Conservation (phyloP, 2,888 invertebrate species). For the Synanthedon vespiformis region DNA sequence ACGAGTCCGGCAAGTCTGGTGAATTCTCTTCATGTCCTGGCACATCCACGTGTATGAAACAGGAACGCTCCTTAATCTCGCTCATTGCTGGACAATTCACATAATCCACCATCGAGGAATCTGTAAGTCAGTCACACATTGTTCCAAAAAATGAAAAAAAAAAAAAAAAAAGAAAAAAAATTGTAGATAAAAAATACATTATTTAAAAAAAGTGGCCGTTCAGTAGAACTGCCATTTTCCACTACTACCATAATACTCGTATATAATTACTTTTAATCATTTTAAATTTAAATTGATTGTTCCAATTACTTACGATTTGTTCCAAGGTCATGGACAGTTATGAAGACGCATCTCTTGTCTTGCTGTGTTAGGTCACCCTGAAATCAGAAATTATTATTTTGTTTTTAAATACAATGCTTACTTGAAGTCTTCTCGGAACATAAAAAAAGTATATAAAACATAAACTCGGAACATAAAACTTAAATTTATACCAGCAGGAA, state of each 20-base stretch:
- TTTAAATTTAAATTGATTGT: neutral
- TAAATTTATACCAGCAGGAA: no score
- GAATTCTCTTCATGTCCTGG: slow-evolving; percentile 90
- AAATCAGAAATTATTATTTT: slow-evolving; percentile 18
- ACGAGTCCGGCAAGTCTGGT: slow-evolving; percentile 80
- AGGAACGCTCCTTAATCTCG: slow-evolving; percentile 85
- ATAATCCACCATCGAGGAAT: slow-evolving; percentile 85
- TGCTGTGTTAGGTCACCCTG: slow-evolving; percentile 86
- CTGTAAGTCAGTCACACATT: slow-evolving; percentile 43
- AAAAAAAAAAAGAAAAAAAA: no score
- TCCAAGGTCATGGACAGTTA: slow-evolving; percentile 91
- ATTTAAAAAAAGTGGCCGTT: no score
- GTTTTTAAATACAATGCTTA: no score
- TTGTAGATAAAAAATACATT: no score
- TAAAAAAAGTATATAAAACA: no score
- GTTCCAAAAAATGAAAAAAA: no score
- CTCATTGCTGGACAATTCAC: slow-evolving; percentile 85
- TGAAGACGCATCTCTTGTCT: slow-evolving; percentile 84
- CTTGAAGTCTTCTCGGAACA: no score
- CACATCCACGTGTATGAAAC: slow-evolving; percentile 89
- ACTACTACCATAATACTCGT: neutral
- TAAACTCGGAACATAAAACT: no score
- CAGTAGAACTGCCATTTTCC: neutral
- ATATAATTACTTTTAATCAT: neutral
- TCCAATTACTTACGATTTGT: slow-evolving; percentile 80